A percentile compares a stretch with the other conserved stretches of the same genome.
These are phyloP conservation scores for Catalaphyllia jardinei DNA, from an alignment of 64 coral and sea anemone species.

Conservation along the genomic window DNA sequence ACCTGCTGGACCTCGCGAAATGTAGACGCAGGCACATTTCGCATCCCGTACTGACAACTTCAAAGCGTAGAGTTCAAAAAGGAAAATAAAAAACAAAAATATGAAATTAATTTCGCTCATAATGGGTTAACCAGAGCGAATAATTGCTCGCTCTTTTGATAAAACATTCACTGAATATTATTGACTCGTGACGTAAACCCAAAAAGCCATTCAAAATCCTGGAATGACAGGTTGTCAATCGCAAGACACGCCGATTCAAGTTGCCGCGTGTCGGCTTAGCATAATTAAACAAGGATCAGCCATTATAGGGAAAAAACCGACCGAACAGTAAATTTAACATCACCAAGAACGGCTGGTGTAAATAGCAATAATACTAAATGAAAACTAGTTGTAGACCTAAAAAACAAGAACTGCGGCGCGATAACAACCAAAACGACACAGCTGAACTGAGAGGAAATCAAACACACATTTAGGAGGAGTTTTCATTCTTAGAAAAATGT, in stretches of 20 bases:
- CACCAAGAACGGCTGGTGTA: background rate
- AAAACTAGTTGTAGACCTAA: background rate
- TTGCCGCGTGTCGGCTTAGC: constrained; percentile 38
- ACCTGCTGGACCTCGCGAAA: background rate
- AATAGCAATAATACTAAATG: background rate
- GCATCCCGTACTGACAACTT: too few relatives aligned
- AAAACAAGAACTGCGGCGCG: background rate
- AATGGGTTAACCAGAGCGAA: constrained; percentile 31
- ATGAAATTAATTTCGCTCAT: constrained; percentile 14
- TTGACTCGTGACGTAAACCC: constrained; percentile 11
- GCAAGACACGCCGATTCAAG: background rate
- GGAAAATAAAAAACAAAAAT: background rate
- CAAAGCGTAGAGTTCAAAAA: background rate
- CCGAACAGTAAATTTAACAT: background rate
- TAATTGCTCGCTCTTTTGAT: constrained; percentile 14
- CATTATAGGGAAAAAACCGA: background rate
- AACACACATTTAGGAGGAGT: too few relatives aligned
- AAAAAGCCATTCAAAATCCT: constrained; percentile 32
- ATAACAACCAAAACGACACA: background rate
- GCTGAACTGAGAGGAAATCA: background rate
- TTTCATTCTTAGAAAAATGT: too few relatives aligned
- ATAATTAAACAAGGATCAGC: constrained; percentile 5
- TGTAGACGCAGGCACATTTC: background rate
- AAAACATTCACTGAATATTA: constrained; percentile 33
- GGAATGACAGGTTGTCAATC: constrained; percentile 36